Evolutionary conservation across 2,888 invertebrate genomes (phyloP).

Genomic region (Glaucopsyche alexis): DNA sequence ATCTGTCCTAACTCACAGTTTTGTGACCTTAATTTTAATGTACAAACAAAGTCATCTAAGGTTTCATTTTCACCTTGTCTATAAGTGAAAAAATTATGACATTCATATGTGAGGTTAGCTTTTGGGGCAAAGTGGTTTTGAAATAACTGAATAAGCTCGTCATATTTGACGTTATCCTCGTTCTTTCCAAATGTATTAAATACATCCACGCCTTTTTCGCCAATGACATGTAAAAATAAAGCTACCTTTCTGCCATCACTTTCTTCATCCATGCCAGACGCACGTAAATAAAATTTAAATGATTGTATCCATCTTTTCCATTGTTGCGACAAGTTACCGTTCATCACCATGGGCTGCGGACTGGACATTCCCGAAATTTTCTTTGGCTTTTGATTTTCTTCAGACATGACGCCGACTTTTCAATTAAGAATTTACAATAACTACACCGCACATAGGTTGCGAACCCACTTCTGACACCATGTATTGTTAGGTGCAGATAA

Average conservation of each 20-base stretch:
- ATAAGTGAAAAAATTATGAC: constrained; percentile 37
- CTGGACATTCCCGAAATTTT: neutral
- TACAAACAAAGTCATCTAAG: constrained; percentile 36
- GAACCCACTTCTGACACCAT: too few species aligned
- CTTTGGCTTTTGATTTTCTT: neutral
- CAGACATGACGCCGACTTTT: too few species aligned
- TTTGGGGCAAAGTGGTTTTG: neutral
- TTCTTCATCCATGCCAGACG: neutral
- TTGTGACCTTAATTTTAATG: constrained; percentile 35
- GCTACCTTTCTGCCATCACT: neutral
- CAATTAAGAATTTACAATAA: too few species aligned
- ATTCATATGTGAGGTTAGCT: neutral
- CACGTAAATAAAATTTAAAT: neutral
- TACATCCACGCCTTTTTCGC: neutral
- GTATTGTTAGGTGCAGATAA: too few species aligned
- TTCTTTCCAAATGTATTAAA: neutral
- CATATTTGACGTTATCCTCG: neutral
- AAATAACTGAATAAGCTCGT: neutral
- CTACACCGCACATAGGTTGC: too few species aligned
- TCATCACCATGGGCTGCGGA: neutral
- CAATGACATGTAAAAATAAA: neutral
- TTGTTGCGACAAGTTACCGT: neutral
- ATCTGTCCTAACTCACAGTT: constrained; percentile 36
- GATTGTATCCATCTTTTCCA: neutral
- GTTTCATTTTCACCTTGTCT: neutral